Conservation (phyloP, 2,113 vertebrate genomes). For the Corythornis madagascariensis region DNA sequence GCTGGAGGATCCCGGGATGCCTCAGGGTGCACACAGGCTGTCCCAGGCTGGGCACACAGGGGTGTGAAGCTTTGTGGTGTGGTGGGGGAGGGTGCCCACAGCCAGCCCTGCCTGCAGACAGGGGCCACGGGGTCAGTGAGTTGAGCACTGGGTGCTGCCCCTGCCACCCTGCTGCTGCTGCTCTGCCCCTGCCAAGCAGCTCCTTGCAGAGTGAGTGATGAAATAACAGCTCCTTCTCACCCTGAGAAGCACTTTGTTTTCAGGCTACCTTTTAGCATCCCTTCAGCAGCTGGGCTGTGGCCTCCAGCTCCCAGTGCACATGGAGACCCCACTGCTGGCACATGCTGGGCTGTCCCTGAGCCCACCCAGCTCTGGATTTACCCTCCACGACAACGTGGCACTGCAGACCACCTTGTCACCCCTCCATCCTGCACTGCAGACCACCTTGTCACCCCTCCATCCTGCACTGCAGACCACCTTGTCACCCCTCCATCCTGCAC, state of each 20-base stretch:
- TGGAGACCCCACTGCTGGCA: neutral
- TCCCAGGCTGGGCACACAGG: rapidly evolving
- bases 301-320: neutral
- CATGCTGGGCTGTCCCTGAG: neutral
- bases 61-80: neutral
- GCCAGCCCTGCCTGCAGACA: neutral
- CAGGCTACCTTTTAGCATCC: neutral
- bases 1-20: neutral
- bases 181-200: neutral
- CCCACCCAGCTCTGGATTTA: neutral
- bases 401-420: neutral
- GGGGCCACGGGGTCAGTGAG: rapidly evolving
- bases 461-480: neutral
- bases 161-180: too few species aligned
- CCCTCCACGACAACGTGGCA: neutral
- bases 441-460: neutral
- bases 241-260: conserved; percentile 28
- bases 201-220: neutral
- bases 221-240: neutral
- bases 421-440: too few species aligned
- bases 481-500: too few species aligned
- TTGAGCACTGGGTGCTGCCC: neutral
- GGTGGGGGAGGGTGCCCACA: neutral
- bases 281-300: neutral
- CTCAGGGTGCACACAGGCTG: rapidly evolving